Base-by-base conservation (phyloP, 2,797 vertebrate species). In the Cynopterus sphinx region DNA sequence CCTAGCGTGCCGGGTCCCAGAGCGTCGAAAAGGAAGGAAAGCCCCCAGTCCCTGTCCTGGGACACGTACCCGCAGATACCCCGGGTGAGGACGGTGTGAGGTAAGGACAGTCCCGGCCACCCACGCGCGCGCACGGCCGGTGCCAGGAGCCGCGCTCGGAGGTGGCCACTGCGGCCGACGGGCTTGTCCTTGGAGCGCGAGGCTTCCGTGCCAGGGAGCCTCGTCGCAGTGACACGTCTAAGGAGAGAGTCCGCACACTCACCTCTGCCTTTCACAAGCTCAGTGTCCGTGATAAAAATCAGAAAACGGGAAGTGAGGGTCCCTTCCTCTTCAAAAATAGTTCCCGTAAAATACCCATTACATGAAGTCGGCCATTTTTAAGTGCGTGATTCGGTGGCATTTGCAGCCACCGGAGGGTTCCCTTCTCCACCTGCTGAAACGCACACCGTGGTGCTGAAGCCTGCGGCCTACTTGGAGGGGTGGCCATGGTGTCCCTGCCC, bases 391-490 rank as follows among this genome's bases (percentile, higher is more conserved):
- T 55, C n/a, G 19, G n/a, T 78, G 82, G 51, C 13, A 1, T 41
- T 11, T 39, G 49, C 57, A 13, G 13, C 4, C 59, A 11, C 10
- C 6, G 0, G 46, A 33, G 15, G 19, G n/a, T 6, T 10, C 2
- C 9, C 9, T 2, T 2, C 41, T 28, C 10, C 67, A 43, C 24
- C 26, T 11, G 8, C 19, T 0, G 13, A 22, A 13, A 39, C 1
- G 41, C 11, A 4, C 1, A 21, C 33, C 26, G 19, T 4, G 5
- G 61, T 22, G n/a, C n/a, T 33, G 2, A 51, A 43, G 68, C 28
- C 6, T 0, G 2, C 1, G 0, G 3, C n/a, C 26, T 8, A 5
- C 70, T 33, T 7, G 22, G 4, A 2, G 2, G 39, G 43, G 55
- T 24, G 11, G 6, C 70, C n/a, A 4, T 11, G 36, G 36, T 36